Evolutionary conservation across 2,888 invertebrate species (phyloP).

Genomic region (Lutraria lutraria): DNA sequence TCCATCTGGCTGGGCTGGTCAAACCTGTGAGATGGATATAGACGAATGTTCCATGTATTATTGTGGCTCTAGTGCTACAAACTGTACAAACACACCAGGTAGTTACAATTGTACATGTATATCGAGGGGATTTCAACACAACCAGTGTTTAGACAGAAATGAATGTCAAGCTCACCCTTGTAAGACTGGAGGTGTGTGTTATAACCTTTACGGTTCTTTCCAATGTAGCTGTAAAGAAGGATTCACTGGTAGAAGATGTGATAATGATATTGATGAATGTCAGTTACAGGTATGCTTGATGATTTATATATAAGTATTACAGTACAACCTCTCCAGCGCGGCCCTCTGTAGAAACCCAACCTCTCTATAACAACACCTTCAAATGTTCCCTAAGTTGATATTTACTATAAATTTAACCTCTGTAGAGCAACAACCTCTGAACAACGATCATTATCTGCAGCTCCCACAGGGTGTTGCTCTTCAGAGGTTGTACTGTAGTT

Average conservation of each 20-base stretch:
- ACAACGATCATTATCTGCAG: too few relatives aligned
- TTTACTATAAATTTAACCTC: too few relatives aligned
- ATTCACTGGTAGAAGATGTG: conserved; percentile 25
- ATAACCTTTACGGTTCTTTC: not conserved
- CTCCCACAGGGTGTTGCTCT: too few relatives aligned
- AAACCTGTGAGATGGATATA: conserved; percentile 28
- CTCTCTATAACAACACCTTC: too few relatives aligned
- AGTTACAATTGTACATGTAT: conserved; percentile 56
- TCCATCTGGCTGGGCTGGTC: conserved; percentile 15
- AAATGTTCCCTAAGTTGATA: too few relatives aligned
- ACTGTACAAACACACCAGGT: conserved; percentile 60
- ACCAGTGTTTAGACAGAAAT: conserved; percentile 15
- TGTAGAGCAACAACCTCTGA: too few relatives aligned
- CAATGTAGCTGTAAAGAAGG: conserved; percentile 1
- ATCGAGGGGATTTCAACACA: conserved; percentile 53
- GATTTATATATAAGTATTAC: too few relatives aligned
- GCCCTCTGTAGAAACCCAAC: too few relatives aligned
- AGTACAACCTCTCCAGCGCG: too few relatives aligned
- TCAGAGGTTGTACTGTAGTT: too few relatives aligned
- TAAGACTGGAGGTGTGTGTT: conserved; percentile 23
- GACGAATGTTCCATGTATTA: conserved; percentile 26
- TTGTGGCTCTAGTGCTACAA: conserved; percentile 42
- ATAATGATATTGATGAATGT: conserved; percentile 26
- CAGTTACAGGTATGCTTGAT: not conserved
- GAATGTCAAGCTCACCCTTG: conserved; percentile 26